These are phyloP conservation scores for Phacellophora camtschatica DNA, from an alignment of 30 jellyfish, hydroid and myxozoan species.

Conservation along the genomic window DNA sequence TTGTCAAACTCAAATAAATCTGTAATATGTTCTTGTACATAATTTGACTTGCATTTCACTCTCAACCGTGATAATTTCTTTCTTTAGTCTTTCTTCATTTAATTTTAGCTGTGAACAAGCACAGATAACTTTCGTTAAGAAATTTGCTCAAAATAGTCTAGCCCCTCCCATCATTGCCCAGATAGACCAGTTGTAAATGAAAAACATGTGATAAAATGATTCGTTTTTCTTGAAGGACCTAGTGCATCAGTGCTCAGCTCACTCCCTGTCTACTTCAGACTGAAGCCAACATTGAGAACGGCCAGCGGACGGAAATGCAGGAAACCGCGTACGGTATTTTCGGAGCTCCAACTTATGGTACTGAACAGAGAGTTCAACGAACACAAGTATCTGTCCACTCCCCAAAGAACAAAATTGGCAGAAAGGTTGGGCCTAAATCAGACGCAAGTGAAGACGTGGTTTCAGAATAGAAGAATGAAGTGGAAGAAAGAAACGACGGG, in stretches of 20 bases:
- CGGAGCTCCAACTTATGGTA: constrained; percentile 93
- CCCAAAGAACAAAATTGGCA: constrained; percentile 96
- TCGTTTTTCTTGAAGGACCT: constrained; percentile 46
- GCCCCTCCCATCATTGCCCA: too few species aligned
- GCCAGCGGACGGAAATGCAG: constrained; percentile 97
- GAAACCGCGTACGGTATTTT: constrained; percentile 96
- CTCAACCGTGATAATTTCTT: too few species aligned
- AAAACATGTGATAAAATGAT: too few species aligned
- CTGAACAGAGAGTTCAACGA: constrained; percentile 96
- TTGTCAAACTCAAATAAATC: too few species aligned
- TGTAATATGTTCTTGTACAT: too few species aligned
- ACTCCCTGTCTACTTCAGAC: constrained; percentile 87
- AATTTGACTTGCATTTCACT: too few species aligned
- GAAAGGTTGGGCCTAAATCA: constrained; percentile 97
- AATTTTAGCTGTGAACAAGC: too few species aligned
- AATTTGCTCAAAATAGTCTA: too few species aligned
- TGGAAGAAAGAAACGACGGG: constrained; percentile 98
- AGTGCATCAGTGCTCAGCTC: constrained; percentile 79
- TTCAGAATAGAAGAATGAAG: constrained; percentile 96
- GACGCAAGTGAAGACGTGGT: constrained; percentile 98
- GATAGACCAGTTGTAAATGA: too few species aligned
- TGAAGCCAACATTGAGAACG: constrained; percentile 81
- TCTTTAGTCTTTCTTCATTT: too few species aligned
- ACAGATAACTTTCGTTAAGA: too few species aligned
- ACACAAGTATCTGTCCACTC: constrained; percentile 92